These are phyloP conservation scores for Lasaia peninsularis DNA, from an alignment of 1,140 invertebrate genomes.

Conservation along the genomic window DNA sequence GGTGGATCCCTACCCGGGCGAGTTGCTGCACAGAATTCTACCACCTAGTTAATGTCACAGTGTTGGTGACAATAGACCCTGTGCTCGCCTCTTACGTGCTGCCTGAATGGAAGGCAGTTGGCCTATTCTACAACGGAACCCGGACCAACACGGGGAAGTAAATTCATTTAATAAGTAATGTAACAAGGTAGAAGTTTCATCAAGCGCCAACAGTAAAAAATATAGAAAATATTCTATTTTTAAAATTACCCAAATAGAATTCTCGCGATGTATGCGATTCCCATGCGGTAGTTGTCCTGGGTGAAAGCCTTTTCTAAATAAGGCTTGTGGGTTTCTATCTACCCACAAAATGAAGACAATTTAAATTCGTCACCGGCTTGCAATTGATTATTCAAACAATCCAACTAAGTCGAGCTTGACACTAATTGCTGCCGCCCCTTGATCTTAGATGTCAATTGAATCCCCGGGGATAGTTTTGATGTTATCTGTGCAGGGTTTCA, in stretches of 20 bases:
- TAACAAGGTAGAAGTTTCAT: too few species aligned
- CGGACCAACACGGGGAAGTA: too few species aligned
- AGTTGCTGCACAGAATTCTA: too few species aligned
- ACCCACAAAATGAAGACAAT: conserved; percentile 17
- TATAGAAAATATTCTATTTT: too few species aligned
- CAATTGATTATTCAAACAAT: conserved; percentile 36
- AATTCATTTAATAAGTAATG: too few species aligned
- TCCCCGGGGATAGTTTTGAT: not conserved
- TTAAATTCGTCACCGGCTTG: conserved; percentile 27
- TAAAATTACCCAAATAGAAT: not conserved
- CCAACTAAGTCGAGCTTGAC: conserved; percentile 27
- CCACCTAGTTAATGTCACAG: too few species aligned
- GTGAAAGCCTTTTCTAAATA: conserved; percentile 39
- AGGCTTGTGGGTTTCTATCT: conserved; percentile 25
- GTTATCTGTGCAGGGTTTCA: not conserved
- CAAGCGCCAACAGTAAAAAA: too few species aligned
- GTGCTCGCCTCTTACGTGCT: too few species aligned
- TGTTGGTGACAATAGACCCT: too few species aligned
- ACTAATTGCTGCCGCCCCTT: conserved; percentile 32
- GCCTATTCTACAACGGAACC: too few species aligned
- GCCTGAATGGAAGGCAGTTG: too few species aligned
- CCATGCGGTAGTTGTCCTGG: conserved; percentile 23
- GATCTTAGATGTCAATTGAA: conserved; percentile 21
- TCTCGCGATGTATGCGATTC: not conserved
- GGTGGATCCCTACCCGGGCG: too few species aligned